phyloP scores from a whole-genome alignment of 2,888 invertebrate genomes.

The Pseudeuparius sepicola region DNA sequence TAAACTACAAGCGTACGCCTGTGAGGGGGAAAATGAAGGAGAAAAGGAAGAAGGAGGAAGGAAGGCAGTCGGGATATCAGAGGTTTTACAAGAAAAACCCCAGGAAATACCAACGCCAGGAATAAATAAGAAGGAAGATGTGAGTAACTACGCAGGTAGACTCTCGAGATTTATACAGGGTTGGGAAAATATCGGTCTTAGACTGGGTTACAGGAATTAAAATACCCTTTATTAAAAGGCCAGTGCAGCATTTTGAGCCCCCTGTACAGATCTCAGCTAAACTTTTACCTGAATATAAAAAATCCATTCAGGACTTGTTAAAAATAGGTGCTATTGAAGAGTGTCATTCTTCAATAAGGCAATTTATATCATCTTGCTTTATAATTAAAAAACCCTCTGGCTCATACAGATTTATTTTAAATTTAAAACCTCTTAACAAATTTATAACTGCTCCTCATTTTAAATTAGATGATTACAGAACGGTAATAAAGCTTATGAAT shows the following conservation, averaged over 20 bases:
- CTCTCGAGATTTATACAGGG: conserved; percentile 2
- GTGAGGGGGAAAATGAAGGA: conserved; percentile 8
- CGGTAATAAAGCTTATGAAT: conserved; percentile 19
- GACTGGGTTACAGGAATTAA: conserved; percentile 5
- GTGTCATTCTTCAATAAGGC: conserved; percentile 4
- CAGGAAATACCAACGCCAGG: conserved; percentile 2
- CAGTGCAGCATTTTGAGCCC: background rate
- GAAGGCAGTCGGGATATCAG: too few species aligned
- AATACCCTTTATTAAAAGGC: conserved; percentile 4
- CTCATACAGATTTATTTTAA: conserved; percentile 22
- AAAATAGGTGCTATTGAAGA: conserved; percentile 12
- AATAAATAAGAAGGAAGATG: background rate
- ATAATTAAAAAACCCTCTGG: conserved; percentile 3
- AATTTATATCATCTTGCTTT: conserved; percentile 7
- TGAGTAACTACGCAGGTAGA: conserved; percentile 5
- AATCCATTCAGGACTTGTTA: conserved; percentile 7
- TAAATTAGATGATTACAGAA: conserved; percentile 25
- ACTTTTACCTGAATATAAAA: conserved; percentile 2
- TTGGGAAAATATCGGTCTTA: conserved; percentile 5
- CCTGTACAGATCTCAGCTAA: background rate
- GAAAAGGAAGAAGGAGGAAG: conserved; percentile 1
- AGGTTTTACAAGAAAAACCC: background rate
- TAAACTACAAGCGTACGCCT: conserved; percentile 8
- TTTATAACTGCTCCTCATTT: conserved; percentile 24
- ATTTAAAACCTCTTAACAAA: conserved; percentile 22